Evolutionary conservation across 1,140 invertebrate species (phyloP).

Genomic region (Dendrolimus kikuchii): DNA sequence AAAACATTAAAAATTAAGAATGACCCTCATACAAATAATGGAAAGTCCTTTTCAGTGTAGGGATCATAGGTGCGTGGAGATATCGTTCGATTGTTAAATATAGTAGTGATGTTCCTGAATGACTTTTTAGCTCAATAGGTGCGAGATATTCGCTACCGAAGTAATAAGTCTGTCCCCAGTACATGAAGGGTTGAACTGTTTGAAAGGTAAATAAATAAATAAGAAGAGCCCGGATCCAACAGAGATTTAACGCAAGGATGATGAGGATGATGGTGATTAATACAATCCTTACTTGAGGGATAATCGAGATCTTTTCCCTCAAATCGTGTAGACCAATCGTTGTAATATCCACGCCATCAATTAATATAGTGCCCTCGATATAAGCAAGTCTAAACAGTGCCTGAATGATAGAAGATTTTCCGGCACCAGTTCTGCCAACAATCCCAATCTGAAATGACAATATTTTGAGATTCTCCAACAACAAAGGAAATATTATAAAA

Average conservation of each 20-base stretch:
- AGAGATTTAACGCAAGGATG: background rate
- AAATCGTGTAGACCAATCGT: conserved; percentile 75
- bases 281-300: conserved; percentile 78
- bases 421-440: conserved; percentile 91
- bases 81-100: too few relatives aligned
- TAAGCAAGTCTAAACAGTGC: conserved; percentile 85
- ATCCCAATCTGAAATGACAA: conserved; percentile 74
- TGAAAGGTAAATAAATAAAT: background rate
- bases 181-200: too few relatives aligned
- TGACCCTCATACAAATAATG: too few relatives aligned
- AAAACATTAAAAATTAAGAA: too few relatives aligned
- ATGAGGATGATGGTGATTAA: too few relatives aligned
- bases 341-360: conserved; percentile 75
- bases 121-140: too few relatives aligned
- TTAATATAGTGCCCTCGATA: conserved; percentile 74
- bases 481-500: background rate
- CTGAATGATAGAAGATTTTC: conserved; percentile 91
- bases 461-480: background rate
- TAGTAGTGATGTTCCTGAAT: too few relatives aligned
- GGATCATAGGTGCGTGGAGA: too few relatives aligned
- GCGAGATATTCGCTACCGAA: too few relatives aligned
- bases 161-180: too few relatives aligned
- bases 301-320: conserved; percentile 82
- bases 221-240: background rate
- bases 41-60: too few relatives aligned